Base-by-base conservation (phyloP, 1,140 invertebrate species). In the Drosophila kurseongensis region DNA sequence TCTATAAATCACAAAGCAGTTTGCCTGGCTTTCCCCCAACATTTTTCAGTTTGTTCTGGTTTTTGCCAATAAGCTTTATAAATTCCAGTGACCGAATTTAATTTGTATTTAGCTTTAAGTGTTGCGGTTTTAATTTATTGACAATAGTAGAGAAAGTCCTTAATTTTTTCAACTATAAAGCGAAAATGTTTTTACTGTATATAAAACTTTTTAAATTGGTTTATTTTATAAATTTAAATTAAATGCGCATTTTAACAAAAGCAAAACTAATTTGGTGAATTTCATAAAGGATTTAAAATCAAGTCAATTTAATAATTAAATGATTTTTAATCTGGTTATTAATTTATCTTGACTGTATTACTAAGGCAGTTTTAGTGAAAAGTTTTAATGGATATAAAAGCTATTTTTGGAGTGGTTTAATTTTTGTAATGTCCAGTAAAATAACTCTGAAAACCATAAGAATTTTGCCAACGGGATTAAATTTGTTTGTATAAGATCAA, bases 1-100 rank as follows among this genome's bases (percentile, higher is more conserved):
- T 59, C 48, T 57, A 75, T 66, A 66, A 73, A 73, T 73, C 68
- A 73, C 69, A 72, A 73, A 73, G 67, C 66, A 38, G 48, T 67
- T 69, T 45, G 61, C 61, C 12, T 16, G 48, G 18, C 58, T 10
- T 12, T 40, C 13, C 18, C 5, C 32, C 10, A n/a, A n/a, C 14
- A 32, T 5, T 18, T 40, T 12, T 10, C 27, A 16, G 10, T 16
- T 41, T 8, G 10, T 16, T 51, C 8, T 29, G 13, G 23, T 9
- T 50, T 50, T 50, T 50, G 47, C 27, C 18, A 47, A 47, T 29
- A 18, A 29, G 12, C 27, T 48, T 29, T 40, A 29, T 50, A 9
- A 50, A 40, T 40, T 18, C 13, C 45, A 14, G 44, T 71, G 67
- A 10, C 51, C 41, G 32, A 71, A 47, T 65, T 67, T 42, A 51